Conservation (phyloP, 2,888 invertebrate genomes). For the Homarus gammarus region DNA sequence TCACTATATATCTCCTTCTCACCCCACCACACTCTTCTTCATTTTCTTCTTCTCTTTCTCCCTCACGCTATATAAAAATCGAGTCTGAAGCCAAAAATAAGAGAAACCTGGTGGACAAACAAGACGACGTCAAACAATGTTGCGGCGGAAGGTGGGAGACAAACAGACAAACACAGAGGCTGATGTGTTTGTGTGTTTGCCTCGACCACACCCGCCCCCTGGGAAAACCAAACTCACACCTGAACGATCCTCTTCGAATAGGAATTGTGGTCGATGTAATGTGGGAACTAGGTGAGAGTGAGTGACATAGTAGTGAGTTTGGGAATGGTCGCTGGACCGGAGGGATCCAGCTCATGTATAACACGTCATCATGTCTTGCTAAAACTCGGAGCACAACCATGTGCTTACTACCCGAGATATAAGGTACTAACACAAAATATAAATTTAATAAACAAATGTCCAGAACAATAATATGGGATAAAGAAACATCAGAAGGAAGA, state of each 20-base stretch:
- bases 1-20: neutral
- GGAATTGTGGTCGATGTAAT: neutral
- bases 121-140: neutral
- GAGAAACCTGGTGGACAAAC: neutral
- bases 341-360: no score
- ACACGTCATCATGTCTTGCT: no score
- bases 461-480: no score
- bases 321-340: no score
- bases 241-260: neutral
- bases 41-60: no score
- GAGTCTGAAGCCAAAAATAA: neutral
- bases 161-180: constrained; percentile 9
- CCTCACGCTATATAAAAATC: neutral
- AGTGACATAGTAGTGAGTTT: no score
- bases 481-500: no score
- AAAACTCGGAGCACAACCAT: no score
- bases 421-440: no score
- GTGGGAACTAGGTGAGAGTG: no score
- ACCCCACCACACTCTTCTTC: neutral
- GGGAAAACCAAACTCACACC: constrained; percentile 29
- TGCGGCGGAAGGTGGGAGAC: neutral
- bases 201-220: neutral
- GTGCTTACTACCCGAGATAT: no score
- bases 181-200: constrained; percentile 16
- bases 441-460: no score